Base-by-base conservation (phyloP, 2,888 invertebrate genomes). In the Ennomos quercinarius region DNA sequence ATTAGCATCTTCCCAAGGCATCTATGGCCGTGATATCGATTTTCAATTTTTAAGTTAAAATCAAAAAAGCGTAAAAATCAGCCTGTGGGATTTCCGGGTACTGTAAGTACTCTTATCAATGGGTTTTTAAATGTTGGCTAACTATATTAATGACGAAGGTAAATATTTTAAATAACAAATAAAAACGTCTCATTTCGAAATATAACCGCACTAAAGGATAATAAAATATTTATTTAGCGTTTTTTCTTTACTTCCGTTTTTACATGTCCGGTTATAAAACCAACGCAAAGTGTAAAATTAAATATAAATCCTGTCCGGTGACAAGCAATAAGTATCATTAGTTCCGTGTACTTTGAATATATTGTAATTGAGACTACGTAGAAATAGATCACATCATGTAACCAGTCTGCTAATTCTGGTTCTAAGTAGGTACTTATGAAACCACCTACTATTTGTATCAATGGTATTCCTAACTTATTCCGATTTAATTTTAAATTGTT, bases 261-360 rank as follows among this genome's bases (percentile, higher is more conserved):
- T 37, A 51, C 48, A 62, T 57, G 61, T 74, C 74, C 75, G 74
- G 75, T 65, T 68, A 59, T 68, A 64, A 64, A 69, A 66, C 65
- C 67, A 52, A 56, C 42, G 3, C 11, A 12, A 47, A 13, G 42
- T 56, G 49, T 49, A 27, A 27, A 27, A 27, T 50, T 50, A 38
- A 36, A 60, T 55, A 45, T 34, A 37, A 46, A 45, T 13, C 41
- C n/a, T 37, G 36, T 55, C 47, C 54, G 58, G 47, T 45, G 34
- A 56, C 45, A 51, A 34, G 43, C 43, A 17, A 36, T 11, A n/a
- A n/a, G n/a, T n/a, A 10, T 46, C 35, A 47, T 13, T 54, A 58
- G 64, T 64, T 64, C 64, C 64, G 61, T 40, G 61, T 54, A 38
- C n/a, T 57, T 46, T 56, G 55, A 58, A 53, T 58, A 17, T 48